Base-by-base conservation (phyloP, 2,888 invertebrate species). In the Sphaerophoria rueppellii region DNA sequence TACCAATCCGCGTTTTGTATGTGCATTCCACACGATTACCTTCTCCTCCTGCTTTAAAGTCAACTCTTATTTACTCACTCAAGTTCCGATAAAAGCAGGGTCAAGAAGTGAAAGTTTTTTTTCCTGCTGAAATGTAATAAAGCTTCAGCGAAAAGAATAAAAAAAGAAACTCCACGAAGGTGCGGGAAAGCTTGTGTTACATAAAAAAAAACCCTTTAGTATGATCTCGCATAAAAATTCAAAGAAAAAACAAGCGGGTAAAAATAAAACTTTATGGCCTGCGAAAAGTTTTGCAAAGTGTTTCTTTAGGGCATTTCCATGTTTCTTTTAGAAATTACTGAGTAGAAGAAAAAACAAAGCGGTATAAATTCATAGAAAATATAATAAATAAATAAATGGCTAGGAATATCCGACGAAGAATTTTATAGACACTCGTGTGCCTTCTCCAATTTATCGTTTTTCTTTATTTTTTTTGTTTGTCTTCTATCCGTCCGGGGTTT, bases 231-330 rank as follows among this genome's bases (percentile, higher is more conserved):
- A 83, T 83, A 83, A 83, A 83, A 83, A 75, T 79, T 83, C 71
- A 79, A 40, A 16, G 16, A 75, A 54, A 6, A 60, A 71, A 79
- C 71, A 65, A 48, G 43, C 24, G 60, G 75, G 79, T 67, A 79
- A 79, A 83, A 83, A 83, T 74, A 83, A 83, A 83, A 83, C 74
- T 83, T 83, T 83, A 83, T 71, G 83, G 79, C 60, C 79, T 83
- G 79, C 70, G 54, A 71, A 78, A 82, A 82, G 46, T 6, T 65
- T 82, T 40, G 69, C 79, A 83, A 79, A 83, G 78, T 82, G 58
- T 75, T 83, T 54, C 83, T 75, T 74, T 75, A 79, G 83, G 83
- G 83, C 67, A 79, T 74, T 82, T 79, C 60, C 82, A 79, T 74
- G 78, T 74, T 82, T 71, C 43, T 69, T 73, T 46, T 37, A 43